These are phyloP conservation scores for Parapristionchus giblindavisi DNA, from an alignment of 2,888 invertebrate species.

Conservation along the genomic window DNA sequence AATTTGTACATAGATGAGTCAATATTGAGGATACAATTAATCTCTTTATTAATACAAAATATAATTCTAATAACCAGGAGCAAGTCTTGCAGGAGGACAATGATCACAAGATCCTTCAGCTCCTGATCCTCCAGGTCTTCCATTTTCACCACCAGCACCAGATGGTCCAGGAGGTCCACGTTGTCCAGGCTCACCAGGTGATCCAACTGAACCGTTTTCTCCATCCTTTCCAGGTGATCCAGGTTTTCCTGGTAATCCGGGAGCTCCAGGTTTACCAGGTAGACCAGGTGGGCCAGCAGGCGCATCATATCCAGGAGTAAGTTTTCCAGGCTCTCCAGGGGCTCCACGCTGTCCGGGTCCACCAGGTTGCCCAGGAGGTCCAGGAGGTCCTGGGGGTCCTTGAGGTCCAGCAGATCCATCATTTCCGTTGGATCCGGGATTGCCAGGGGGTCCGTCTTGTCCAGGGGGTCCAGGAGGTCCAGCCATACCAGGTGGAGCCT, in stretches of 20 bases:
- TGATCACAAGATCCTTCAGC: conserved; percentile 62
- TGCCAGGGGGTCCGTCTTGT: conserved; percentile 51
- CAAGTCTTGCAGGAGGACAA: conserved; percentile 62
- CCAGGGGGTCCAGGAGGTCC: conserved; percentile 74
- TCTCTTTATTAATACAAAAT: conserved; percentile 15
- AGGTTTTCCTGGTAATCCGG: conserved; percentile 44
- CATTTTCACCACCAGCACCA: conserved; percentile 60
- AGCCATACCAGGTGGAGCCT: conserved; percentile 77
- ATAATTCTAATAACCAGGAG: conserved; percentile 60
- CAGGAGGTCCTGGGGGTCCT: conserved; percentile 59
- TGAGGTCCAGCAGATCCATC: conserved; percentile 58
- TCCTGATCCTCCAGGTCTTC: conserved; percentile 55
- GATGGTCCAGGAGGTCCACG: conserved; percentile 64
- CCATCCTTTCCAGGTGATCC: conserved; percentile 60
- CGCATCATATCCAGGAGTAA: conserved; percentile 56
- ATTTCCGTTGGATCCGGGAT: conserved; percentile 58
- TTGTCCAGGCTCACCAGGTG: conserved; percentile 61
- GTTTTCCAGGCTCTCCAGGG: conserved; percentile 62
- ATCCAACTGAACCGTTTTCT: conserved; percentile 57
- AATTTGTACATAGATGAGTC: not conserved
- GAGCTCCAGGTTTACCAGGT: conserved; percentile 46
- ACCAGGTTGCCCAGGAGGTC: conserved; percentile 56
- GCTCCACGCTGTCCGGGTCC: conserved; percentile 58
- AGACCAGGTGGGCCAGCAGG: conserved; percentile 63
- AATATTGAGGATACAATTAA: not conserved